Base-by-base conservation (phyloP, 37 sponge, comb jelly and placozoan genomes). In the Hormiphora californensis region DNA sequence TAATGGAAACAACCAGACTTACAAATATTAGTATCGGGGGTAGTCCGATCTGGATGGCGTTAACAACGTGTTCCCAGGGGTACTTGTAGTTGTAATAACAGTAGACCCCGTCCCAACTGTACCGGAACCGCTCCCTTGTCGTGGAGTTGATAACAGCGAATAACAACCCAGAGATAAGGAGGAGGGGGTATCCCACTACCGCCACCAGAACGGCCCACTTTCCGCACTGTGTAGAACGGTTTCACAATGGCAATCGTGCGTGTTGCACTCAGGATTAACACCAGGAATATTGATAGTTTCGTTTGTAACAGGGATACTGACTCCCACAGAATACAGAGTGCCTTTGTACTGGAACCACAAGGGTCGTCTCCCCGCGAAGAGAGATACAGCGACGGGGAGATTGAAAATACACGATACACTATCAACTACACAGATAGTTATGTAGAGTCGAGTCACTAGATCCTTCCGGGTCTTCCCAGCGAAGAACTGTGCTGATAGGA, bases 11-110 rank as follows among this genome's bases (percentile, higher is more conserved):
- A 22, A 73, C 15, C 46, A 73, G 35, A 3, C 46, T 73, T 21
- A 73, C 28, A 28, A 73, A 73, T n/a, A 28, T 73, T 22, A 73
- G 40, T 1, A 73, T 73, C 1, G 81, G 81, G 7, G 81, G 81
- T 46, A 73, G 32, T 27, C 81, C 81, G 0, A 73, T 46, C 25
- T 43, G 41, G 25, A 73, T 30, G 28, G 43, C 25, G 81, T 73
- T 73, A 19, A 73, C 23, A 9, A 36, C 35, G 46, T 73, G 81
- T 28, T 73, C 81, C 27, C 40, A 73, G 39, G 40, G 40, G 28
- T 28, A 23, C 81, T 73, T 19, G 44, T 43, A 73, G 81, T 73
- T 73, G 81, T 73, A 73, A 46, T 73, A 73, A 28, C 81, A 73
- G 46, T 73, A 73, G 19, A 46, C 81, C 11, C 81, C 81, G 36